A percentile compares a stretch with the other conserved stretches of the same genome.
These are phyloP conservation scores for Peromyscus eremicus DNA, from an alignment of 2,797 vertebrate genomes.

Conservation along the genomic window DNA sequence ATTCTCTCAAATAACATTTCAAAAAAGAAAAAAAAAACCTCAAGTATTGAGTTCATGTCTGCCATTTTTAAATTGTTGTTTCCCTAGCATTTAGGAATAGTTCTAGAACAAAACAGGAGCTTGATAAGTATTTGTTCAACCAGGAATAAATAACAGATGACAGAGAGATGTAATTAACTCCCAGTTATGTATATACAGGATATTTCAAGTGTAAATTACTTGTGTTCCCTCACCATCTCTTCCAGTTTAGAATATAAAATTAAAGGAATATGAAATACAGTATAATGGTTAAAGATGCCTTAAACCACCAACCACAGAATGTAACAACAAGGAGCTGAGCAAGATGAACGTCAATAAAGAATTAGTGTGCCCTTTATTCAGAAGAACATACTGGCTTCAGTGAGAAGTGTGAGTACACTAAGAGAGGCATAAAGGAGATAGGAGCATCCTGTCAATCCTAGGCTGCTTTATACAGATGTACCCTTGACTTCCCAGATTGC, in stretches of 20 bases:
- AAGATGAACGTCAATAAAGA: neutral
- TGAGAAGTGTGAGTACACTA: neutral
- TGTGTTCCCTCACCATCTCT: neutral
- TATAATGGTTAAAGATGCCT: slow-evolving; percentile 6
- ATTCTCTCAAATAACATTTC: neutral
- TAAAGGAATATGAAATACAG: slow-evolving; percentile 23
- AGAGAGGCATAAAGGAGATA: neutral
- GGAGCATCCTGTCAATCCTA: neutral
- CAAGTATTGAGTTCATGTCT: neutral
- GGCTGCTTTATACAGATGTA: neutral
- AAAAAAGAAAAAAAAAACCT: no score
- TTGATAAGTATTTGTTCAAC: slow-evolving; percentile 44
- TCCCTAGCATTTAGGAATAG: slow-evolving; percentile 18
- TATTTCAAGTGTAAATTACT: slow-evolving; percentile 33
- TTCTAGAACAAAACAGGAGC: slow-evolving; percentile 5
- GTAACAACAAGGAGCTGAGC: neutral
- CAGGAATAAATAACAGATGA: slow-evolving; percentile 37
- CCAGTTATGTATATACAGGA: slow-evolving; percentile 12
- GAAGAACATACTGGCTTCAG: neutral
- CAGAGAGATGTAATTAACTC: slow-evolving; percentile 18
- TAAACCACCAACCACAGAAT: slow-evolving; percentile 2
- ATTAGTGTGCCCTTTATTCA: neutral
- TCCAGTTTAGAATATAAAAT: slow-evolving; percentile 16
- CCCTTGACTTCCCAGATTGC: neutral
- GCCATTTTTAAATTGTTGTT: slow-evolving; percentile 31